A percentile compares a stretch with the other conserved stretches of the same genome.
These are phyloP conservation scores for Corvus moneduloides DNA, from an alignment of 2,113 vertebrate genomes.

Conservation along the genomic window DNA sequence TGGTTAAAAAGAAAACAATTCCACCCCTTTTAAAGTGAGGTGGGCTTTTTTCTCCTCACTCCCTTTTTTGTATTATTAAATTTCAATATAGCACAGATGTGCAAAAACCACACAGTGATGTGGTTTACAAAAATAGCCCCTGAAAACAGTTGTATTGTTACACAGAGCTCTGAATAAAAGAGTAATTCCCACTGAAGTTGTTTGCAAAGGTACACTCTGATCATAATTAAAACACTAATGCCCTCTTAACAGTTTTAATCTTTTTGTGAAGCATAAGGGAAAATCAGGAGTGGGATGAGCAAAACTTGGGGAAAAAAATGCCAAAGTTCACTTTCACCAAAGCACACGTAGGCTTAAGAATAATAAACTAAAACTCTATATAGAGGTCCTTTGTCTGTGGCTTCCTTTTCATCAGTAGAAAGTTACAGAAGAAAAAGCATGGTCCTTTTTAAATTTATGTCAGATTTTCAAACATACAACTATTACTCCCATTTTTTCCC, in stretches of 20 bases:
- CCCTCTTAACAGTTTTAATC: background rate
- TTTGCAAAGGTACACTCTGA: conserved; percentile 3
- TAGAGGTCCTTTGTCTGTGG: background rate
- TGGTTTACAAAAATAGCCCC: conserved; percentile 41
- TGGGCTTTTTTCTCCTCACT: background rate
- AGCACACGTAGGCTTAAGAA: background rate
- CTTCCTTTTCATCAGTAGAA: background rate
- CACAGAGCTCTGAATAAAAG: background rate
- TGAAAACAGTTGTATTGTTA: conserved; percentile 2
- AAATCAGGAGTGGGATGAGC: conserved; percentile 3
- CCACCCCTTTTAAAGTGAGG: background rate
- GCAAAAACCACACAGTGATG: conserved; percentile 35
- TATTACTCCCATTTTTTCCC: background rate
- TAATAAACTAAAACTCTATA: background rate
- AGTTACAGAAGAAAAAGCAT: background rate
- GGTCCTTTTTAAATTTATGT: background rate
- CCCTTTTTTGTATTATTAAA: background rate
- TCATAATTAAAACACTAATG: conserved; percentile 44
- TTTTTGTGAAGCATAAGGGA: background rate
- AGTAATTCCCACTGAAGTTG: conserved; percentile 6
- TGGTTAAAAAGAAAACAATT: conserved; percentile 17
- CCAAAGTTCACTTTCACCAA: conserved; percentile 21
- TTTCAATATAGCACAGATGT: conserved; percentile 21
- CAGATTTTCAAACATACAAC: background rate
- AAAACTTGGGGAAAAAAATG: background rate